phyloP scores from a whole-genome alignment of 2,797 vertebrate genomes.

The Etheostoma perlongum region DNA sequence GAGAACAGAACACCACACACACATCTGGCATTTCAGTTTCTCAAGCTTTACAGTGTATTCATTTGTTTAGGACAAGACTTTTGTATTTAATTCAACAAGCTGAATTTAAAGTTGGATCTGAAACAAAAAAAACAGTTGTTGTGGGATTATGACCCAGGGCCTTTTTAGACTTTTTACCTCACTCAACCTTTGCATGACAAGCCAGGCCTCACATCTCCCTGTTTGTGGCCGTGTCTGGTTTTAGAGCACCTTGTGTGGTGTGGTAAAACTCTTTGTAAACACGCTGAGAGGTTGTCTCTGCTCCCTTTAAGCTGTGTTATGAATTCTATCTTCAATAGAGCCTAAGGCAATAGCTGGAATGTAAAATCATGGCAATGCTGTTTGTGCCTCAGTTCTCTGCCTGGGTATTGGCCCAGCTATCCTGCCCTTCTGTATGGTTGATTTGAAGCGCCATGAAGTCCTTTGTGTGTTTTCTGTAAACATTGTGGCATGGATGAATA shows the following conservation, averaged over 20 bases:
- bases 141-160: neutral
- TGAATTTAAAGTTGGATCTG: constrained; percentile 8
- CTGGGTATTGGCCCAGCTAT: constrained; percentile 61
- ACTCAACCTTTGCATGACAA: constrained; percentile 48
- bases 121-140: constrained; percentile 17
- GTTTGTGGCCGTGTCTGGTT: constrained; percentile 37
- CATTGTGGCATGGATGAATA: constrained; percentile 63
- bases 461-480: constrained; percentile 81
- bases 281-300: constrained; percentile 39
- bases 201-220: constrained; percentile 47
- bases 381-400: constrained; percentile 66
- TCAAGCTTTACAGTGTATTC: neutral
- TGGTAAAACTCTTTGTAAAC: constrained; percentile 57
- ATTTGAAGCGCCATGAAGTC: constrained; percentile 63
- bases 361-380: constrained; percentile 71
- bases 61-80: constrained; percentile 6
- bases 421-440: constrained; percentile 56
- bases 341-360: constrained; percentile 72
- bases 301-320: constrained; percentile 52
- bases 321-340: constrained; percentile 77
- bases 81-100: constrained; percentile 7
- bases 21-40: neutral
- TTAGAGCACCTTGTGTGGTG: constrained; percentile 39
- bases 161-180: constrained; percentile 30
- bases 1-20: neutral